phyloP scores from a whole-genome alignment of 30 jellyfish, hydroid and myxozoan genomes.

The Turritopsis rubra region DNA sequence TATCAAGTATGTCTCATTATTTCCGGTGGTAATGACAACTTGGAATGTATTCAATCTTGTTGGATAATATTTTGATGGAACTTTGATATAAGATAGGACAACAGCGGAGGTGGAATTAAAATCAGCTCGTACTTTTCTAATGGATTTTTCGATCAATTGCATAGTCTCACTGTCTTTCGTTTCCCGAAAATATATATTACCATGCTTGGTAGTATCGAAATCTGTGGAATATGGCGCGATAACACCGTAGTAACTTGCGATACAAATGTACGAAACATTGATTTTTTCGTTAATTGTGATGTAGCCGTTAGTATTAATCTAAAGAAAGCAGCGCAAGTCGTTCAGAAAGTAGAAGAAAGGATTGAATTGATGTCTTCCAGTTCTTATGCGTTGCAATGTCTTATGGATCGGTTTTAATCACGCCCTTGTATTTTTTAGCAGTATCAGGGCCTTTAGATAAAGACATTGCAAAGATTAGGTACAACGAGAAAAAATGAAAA shows the following conservation, averaged over 20 bases:
- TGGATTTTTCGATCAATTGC: not conserved
- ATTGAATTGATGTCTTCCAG: too few species aligned
- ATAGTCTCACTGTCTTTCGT: not conserved
- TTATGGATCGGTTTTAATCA: too few species aligned
- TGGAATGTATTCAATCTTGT: not conserved
- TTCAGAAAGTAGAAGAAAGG: too few species aligned
- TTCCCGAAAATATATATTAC: not conserved
- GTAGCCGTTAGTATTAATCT: not conserved
- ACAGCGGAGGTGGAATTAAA: not conserved
- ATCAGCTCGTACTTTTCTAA: not conserved
- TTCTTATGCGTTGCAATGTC: too few species aligned
- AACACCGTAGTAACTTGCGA: not conserved
- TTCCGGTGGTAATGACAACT: not conserved
- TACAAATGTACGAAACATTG: not conserved
- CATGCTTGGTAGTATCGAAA: not conserved
- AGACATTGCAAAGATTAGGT: too few species aligned
- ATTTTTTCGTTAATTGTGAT: not conserved
- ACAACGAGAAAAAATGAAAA: too few species aligned
- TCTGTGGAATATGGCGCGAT: not conserved
- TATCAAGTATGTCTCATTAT: not conserved
- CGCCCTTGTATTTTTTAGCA: too few species aligned
- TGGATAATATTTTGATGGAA: not conserved
- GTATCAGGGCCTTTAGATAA: too few species aligned
- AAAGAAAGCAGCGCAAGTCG: too few species aligned
- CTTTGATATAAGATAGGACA: not conserved